A percentile compares a stretch with the other conserved stretches of the same genome.
phyloP scores from a whole-genome alignment of 1,140 invertebrate genomes.

The Zaprionus ghesquierei region DNA sequence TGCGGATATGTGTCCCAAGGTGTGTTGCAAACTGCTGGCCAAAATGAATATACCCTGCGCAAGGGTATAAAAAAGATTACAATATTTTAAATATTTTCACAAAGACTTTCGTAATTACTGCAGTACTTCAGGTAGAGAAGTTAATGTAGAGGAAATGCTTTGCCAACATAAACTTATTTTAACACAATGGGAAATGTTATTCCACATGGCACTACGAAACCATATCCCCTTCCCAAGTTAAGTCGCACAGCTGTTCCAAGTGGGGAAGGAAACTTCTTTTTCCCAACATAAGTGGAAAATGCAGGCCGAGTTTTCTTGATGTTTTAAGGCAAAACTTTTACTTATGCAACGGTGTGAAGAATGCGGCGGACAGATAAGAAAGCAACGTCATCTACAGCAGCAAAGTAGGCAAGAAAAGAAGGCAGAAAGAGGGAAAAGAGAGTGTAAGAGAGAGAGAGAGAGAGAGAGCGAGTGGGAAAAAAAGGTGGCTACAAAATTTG shows the following conservation, averaged over 20 bases:
- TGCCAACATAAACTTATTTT: neutral
- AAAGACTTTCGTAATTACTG: too few relatives aligned
- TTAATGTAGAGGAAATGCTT: neutral
- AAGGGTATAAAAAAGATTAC: too few relatives aligned
- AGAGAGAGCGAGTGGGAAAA: neutral
- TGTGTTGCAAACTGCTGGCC: too few relatives aligned
- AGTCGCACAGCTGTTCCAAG: neutral
- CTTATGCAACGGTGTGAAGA: slow-evolving; percentile 20
- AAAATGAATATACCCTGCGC: too few relatives aligned
- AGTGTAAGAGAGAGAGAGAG: neutral
- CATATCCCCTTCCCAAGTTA: neutral
- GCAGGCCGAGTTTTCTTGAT: neutral
- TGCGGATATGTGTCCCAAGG: too few relatives aligned
- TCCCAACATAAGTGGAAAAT: neutral
- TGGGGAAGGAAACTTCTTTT: slow-evolving; percentile 10
- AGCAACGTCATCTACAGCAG: neutral
- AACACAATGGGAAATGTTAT: neutral
- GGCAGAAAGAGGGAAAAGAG: neutral
- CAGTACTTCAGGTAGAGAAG: neutral
- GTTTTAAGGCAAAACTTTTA: slow-evolving; percentile 22
- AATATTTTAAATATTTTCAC: too few relatives aligned
- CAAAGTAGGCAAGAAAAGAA: slow-evolving; percentile 1
- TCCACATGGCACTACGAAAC: neutral
- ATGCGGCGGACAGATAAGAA: slow-evolving; percentile 39
- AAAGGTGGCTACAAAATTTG: slow-evolving; percentile 11